phyloP scores from a whole-genome alignment of 2,888 invertebrate species.

The Boloria selene region DNA sequence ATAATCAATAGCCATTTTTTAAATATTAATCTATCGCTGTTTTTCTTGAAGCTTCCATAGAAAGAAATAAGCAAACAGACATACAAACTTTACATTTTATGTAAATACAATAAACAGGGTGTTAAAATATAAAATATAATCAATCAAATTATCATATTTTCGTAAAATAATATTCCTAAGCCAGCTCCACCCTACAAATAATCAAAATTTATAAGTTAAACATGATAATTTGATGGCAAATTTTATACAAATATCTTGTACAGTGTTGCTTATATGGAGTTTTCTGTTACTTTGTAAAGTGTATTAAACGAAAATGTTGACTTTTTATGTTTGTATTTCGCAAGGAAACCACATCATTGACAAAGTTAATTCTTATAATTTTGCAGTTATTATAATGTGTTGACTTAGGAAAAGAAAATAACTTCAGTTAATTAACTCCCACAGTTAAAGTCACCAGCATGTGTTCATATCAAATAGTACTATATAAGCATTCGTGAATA shows the following conservation, averaged over 20 bases:
- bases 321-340: background rate
- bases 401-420: too few relatives aligned
- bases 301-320: background rate
- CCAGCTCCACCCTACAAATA: constrained; percentile 22
- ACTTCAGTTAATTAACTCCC: too few relatives aligned
- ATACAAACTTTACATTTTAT: too few relatives aligned
- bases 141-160: background rate
- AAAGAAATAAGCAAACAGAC: too few relatives aligned
- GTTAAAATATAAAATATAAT: background rate
- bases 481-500: too few relatives aligned
- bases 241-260: constrained; percentile 13
- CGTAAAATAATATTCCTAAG: background rate
- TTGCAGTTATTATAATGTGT: too few relatives aligned
- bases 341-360: background rate
- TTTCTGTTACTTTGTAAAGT: constrained; percentile 28
- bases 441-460: too few relatives aligned
- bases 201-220: constrained; percentile 22
- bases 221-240: constrained; percentile 29
- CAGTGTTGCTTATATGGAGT: constrained; percentile 8
- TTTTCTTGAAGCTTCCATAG: too few relatives aligned
- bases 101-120: background rate
- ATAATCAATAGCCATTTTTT: too few relatives aligned
- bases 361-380: background rate
- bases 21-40: too few relatives aligned
- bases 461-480: too few relatives aligned